Percentiles rank a stretch among this genome's conserved stretches.
Conservation (phyloP, 2,888 invertebrate genomes). For the Pyrgus malvae region DNA sequence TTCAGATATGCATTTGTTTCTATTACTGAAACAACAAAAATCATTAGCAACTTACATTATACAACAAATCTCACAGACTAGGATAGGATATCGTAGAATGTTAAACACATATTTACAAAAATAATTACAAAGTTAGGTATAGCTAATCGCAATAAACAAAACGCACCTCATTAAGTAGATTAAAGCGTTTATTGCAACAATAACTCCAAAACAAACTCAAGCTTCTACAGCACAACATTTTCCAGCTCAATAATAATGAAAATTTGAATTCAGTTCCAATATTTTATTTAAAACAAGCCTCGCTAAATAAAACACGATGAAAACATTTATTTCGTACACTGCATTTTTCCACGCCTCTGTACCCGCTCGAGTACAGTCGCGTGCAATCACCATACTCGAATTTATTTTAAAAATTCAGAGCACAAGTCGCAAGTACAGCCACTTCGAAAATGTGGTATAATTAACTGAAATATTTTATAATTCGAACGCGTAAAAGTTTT, state of each 20-base stretch:
- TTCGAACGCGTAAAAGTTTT: no score
- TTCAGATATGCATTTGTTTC: no score
- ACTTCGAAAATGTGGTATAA: no score
- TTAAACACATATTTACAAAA: no score
- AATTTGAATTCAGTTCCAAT: conserved; percentile 21
- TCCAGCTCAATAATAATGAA: conserved; percentile 6
- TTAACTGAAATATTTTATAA: no score
- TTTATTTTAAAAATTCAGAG: conserved; percentile 24
- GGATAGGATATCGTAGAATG: no score
- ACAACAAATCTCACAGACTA: no score
- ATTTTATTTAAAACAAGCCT: conserved; percentile 19
- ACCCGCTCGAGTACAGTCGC: conserved; percentile 19
- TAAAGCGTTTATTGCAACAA: background rate
- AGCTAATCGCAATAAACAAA: no score
- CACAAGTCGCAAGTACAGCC: no score
- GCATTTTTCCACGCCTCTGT: conserved; percentile 20
- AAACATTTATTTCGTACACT: conserved; percentile 15
- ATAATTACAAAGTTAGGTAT: no score
- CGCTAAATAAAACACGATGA: conserved; percentile 14
- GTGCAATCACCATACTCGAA: conserved; percentile 22
- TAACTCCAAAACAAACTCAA: background rate
- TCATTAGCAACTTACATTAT: no score
- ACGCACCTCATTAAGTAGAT: background rate
- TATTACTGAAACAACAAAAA: no score
- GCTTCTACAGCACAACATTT: background rate